These are phyloP conservation scores for Caenorhabditis japonica DNA, from an alignment of 2,888 invertebrate genomes.

Conservation along the genomic window DNA sequence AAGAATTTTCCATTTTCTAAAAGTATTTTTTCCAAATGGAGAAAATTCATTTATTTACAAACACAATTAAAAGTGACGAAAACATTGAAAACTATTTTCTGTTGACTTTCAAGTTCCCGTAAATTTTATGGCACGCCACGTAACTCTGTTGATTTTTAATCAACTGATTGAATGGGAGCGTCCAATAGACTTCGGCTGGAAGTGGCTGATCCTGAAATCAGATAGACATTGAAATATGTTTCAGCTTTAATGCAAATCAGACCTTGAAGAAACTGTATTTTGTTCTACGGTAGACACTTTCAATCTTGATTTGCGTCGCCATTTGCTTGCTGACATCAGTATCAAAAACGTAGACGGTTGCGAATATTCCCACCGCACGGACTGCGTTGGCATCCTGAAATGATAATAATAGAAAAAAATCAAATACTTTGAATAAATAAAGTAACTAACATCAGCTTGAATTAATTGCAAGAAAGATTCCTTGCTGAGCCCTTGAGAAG, in stretches of 20 bases:
- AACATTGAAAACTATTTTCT: slow-evolving; percentile 19
- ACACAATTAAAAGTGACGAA: slow-evolving; percentile 7
- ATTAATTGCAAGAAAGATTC: slow-evolving; percentile 73
- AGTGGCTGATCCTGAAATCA: slow-evolving; percentile 70
- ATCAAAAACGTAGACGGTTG: slow-evolving; percentile 76
- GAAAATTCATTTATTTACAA: slow-evolving; percentile 55
- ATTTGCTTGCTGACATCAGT: slow-evolving; percentile 73
- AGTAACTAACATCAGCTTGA: slow-evolving; percentile 67
- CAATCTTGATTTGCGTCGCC: slow-evolving; percentile 71
- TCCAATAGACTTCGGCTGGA: slow-evolving; percentile 75
- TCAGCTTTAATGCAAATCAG: too few species aligned
- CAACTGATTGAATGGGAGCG: slow-evolving; percentile 75
- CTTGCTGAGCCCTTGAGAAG: slow-evolving; percentile 72
- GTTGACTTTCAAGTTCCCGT: slow-evolving; percentile 73
- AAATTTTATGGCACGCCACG: slow-evolving; percentile 76
- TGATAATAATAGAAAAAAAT: too few species aligned
- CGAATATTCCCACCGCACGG: slow-evolving; percentile 75
- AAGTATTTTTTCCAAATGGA: too few species aligned
- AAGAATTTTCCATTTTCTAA: too few species aligned
- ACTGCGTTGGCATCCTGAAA: slow-evolving; percentile 67
- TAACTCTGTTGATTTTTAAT: slow-evolving; percentile 72
- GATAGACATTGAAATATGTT: too few species aligned
- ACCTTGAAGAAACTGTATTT: slow-evolving; percentile 70
- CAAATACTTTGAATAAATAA: too few species aligned
- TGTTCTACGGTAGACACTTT: slow-evolving; percentile 72